phyloP scores from a whole-genome alignment of 2,113 vertebrate genomes.

The Ceyx margarethae region DNA sequence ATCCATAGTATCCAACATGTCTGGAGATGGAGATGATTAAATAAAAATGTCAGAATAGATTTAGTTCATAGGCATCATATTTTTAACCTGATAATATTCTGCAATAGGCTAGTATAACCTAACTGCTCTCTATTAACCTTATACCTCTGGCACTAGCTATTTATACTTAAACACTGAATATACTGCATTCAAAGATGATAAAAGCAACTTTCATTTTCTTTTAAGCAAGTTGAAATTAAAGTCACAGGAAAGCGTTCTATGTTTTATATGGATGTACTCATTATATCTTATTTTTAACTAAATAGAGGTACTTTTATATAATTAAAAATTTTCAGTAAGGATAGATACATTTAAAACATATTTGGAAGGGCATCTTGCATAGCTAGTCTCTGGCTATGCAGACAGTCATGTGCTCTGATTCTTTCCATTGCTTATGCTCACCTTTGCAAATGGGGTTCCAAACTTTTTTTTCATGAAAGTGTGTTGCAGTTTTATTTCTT shows the following conservation, averaged over 20 bases:
- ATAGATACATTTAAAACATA: neutral
- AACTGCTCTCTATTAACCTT: neutral
- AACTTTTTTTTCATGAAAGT: neutral
- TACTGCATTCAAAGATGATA: neutral
- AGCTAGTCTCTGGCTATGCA: neutral
- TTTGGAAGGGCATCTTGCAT: neutral
- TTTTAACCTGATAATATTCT: neutral
- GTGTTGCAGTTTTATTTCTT: neutral
- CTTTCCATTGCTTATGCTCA: neutral
- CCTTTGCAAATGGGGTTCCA: slow-evolving; percentile 25
- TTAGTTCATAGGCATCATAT: neutral
- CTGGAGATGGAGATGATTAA: neutral
- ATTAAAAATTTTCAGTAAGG: neutral
- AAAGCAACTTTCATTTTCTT: neutral
- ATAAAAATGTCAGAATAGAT: neutral
- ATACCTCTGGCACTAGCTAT: neutral
- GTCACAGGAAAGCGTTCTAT: neutral
- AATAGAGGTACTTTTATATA: neutral
- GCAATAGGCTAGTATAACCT: neutral
- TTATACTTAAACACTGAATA: neutral
- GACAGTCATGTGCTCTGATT: neutral
- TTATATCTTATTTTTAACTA: neutral
- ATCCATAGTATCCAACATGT: neutral
- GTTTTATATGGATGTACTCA: neutral
- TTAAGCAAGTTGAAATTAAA: neutral